Conservation (phyloP, 2,113 vertebrate species). For the Coptodon rendalli region DNA sequence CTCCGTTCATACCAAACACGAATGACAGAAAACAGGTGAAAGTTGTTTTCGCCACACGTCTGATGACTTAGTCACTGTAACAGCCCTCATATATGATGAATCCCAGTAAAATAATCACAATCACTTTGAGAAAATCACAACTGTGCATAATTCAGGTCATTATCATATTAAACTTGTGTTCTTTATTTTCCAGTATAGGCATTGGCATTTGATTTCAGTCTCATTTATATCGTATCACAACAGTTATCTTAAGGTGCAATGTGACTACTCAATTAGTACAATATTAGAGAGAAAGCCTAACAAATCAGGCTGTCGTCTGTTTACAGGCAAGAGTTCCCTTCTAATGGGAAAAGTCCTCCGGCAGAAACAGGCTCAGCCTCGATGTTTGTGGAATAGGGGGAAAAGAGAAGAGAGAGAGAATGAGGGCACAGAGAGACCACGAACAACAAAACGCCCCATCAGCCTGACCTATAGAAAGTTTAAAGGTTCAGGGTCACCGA, state of each 20-base stretch:
- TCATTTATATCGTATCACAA: neutral
- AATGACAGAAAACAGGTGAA: neutral
- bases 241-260: neutral
- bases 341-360: neutral
- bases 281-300: neutral
- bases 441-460: neutral
- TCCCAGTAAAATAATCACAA: neutral
- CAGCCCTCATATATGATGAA: neutral
- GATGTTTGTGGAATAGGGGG: neutral
- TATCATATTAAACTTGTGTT: fast-evolving
- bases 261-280: neutral
- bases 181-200: neutral
- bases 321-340: neutral
- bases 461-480: neutral
- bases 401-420: neutral
- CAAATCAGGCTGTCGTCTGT: neutral
- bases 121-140: neutral
- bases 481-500: neutral
- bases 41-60: neutral
- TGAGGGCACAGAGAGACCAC: neutral
- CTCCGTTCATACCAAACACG: neutral
- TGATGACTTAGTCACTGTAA: neutral
- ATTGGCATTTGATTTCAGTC: fast-evolving
- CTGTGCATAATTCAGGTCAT: neutral
- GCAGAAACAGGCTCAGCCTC: neutral